A percentile compares a stretch with the other conserved stretches of the same genome.
Evolutionary conservation across 2,888 invertebrate genomes (phyloP).

Genomic region (Limnephilus auricula): DNA sequence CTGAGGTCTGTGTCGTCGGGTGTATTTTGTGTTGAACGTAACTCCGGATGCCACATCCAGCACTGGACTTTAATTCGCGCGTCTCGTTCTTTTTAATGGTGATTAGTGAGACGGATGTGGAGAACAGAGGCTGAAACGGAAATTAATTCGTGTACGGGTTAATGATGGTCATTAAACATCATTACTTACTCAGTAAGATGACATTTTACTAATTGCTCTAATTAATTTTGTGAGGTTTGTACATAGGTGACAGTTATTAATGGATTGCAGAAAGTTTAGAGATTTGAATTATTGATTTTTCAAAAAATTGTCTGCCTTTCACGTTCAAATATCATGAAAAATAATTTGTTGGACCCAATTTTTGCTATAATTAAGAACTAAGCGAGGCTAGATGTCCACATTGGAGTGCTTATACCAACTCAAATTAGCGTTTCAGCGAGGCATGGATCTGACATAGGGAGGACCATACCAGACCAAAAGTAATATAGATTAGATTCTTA

Average conservation of each 20-base stretch:
- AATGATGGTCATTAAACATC: conserved; percentile 17
- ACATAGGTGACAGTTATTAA: neutral
- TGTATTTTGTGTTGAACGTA: neutral
- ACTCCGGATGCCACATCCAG: neutral
- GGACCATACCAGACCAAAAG: too few relatives aligned
- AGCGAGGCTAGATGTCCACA: too few relatives aligned
- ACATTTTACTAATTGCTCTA: neutral
- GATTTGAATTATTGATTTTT: too few relatives aligned
- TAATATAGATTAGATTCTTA: too few relatives aligned
- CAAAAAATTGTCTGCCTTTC: too few relatives aligned
- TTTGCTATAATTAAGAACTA: too few relatives aligned
- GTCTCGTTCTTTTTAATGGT: neutral
- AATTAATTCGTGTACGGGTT: neutral
- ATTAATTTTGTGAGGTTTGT: neutral
- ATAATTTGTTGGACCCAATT: too few relatives aligned
- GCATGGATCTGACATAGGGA: too few relatives aligned
- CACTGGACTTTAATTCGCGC: neutral
- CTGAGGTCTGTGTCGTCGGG: neutral
- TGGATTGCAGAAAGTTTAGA: neutral
- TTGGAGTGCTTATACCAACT: too few relatives aligned
- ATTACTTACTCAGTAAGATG: neutral
- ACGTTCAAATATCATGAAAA: too few relatives aligned
- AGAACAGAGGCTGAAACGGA: neutral
- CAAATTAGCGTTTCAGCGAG: too few relatives aligned
- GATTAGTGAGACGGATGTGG: neutral